Percentiles rank a stretch among this genome's conserved stretches.
phyloP scores from a whole-genome alignment of 2,797 vertebrate genomes.

The Eptatretus atami region DNA sequence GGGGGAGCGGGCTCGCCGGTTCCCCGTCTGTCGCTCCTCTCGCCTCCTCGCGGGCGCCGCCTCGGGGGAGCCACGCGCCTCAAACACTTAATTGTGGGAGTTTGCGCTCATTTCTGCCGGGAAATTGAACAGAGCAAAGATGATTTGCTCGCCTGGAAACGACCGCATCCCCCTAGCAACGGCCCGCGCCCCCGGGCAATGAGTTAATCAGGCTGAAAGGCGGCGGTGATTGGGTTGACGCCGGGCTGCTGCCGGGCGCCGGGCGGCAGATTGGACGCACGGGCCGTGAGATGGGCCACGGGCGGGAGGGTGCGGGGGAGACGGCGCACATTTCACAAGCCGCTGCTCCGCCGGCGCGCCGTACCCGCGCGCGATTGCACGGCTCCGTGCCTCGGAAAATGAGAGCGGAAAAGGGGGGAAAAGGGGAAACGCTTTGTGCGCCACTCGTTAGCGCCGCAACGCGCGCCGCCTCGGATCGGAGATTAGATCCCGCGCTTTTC shows the following conservation, averaged over 20 bases:
- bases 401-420: neutral
- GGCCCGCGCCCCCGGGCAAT: neutral
- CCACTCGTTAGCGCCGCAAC: no score
- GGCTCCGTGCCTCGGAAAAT: neutral
- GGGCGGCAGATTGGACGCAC: neutral
- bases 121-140: conserved; percentile 5
- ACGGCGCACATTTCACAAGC: conserved; percentile 3
- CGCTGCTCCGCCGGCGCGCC: neutral
- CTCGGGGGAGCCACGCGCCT: neutral
- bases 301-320: neutral
- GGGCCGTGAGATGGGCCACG: neutral
- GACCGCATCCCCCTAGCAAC: conserved; percentile 2
- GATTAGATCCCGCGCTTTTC: no score
- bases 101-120: conserved; percentile 5
- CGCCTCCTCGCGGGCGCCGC: no score
- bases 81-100: conserved; percentile 3
- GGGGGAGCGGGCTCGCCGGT: neutral
- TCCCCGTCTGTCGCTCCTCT: no score
- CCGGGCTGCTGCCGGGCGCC: neutral
- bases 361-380: neutral
- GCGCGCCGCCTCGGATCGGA: no score
- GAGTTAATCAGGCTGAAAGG: no score
- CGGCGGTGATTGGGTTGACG: neutral
- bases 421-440: no score
- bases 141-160: conserved; percentile 1